Conservation (phyloP, 1,140 invertebrate genomes). For the Gryllus bimaculatus region DNA sequence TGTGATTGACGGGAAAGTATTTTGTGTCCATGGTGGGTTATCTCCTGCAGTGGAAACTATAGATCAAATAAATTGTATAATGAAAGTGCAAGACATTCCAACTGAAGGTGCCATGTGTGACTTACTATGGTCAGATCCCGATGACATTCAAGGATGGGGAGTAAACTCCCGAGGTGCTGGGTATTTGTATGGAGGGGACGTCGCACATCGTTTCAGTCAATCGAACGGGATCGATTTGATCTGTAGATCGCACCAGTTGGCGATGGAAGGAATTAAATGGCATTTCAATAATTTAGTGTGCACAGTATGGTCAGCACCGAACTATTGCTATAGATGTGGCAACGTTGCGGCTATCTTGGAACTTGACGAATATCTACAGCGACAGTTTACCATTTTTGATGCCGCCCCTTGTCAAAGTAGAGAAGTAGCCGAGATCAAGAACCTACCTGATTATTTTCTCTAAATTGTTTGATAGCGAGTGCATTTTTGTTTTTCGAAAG, state of each 20-base stretch:
- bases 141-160: slow-evolving; percentile 45
- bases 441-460: slow-evolving; percentile 9
- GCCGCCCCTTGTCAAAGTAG: slow-evolving; percentile 58
- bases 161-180: slow-evolving; percentile 59
- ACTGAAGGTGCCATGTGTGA: slow-evolving; percentile 33
- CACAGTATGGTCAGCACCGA: slow-evolving; percentile 66
- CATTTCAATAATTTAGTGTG: slow-evolving; percentile 61
- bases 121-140: slow-evolving; percentile 37
- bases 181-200: slow-evolving; percentile 35
- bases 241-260: slow-evolving; percentile 59
- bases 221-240: slow-evolving; percentile 59
- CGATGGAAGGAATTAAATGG: slow-evolving; percentile 71
- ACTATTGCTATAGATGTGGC: slow-evolving; percentile 67
- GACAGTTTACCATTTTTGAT: slow-evolving; percentile 60
- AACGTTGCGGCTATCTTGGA: slow-evolving; percentile 63
- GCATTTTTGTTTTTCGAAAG: too few species aligned
- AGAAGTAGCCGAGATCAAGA: slow-evolving; percentile 37
- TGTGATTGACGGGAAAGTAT: slow-evolving; percentile 47
- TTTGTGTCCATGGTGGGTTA: slow-evolving; percentile 46
- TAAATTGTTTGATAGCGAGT: neutral
- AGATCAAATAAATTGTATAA: slow-evolving; percentile 9
- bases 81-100: slow-evolving; percentile 9
- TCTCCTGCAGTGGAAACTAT: slow-evolving; percentile 37
- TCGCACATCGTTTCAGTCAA: slow-evolving; percentile 43
- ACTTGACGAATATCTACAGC: slow-evolving; percentile 50